Base-by-base conservation (phyloP, 1,140 invertebrate species). In the Coenobita brevimanus region DNA sequence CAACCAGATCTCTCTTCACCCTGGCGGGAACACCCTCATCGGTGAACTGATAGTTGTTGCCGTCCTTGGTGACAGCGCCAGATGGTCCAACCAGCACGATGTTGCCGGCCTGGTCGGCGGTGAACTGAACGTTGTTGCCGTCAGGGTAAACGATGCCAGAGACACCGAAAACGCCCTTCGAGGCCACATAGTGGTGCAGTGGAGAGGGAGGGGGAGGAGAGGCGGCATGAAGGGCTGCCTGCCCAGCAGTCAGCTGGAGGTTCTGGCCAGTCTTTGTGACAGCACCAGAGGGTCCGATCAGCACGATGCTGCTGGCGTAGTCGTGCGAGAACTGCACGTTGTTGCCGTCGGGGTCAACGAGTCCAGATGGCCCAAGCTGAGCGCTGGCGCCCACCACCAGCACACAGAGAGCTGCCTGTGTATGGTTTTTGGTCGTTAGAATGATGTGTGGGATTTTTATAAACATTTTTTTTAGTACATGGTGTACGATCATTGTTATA, bases 371-470 rank as follows among this genome's bases (percentile, higher is more conserved):
- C 0, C 86, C 86, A 36, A 60, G 50, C 30, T 60, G 27, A 27
- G 84, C 84, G 27, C 84, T 71, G 60, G 36, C 69, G 27, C 82
- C 69, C 50, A 33, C 82, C 30, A 57, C 50, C 82, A 84, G 50
- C 30, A 75, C 69, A 43, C 69, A 75, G 21, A 84, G 33, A 15
- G 71, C 46, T 73, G 60, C 82, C 82, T 84, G 82, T 36, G n/a
- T 3, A 17, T 8, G 36, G 17, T 8, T 50, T 50, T 8, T n/a
- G n/a, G n/a, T n/a, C n/a, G n/a, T n/a, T n/a, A n/a, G n/a, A n/a
- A n/a, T n/a, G n/a, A n/a, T n/a, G n/a, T n/a, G n/a, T n/a, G n/a
- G n/a, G n/a, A n/a, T n/a, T n/a, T n/a, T n/a, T n/a, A n/a, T n/a
- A n/a, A n/a, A n/a, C n/a, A n/a, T n/a, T n/a, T n/a, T n/a, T n/a